These are phyloP conservation scores for Drosophila vallismaia DNA, from an alignment of 2,888 invertebrate genomes.

Conservation along the genomic window DNA sequence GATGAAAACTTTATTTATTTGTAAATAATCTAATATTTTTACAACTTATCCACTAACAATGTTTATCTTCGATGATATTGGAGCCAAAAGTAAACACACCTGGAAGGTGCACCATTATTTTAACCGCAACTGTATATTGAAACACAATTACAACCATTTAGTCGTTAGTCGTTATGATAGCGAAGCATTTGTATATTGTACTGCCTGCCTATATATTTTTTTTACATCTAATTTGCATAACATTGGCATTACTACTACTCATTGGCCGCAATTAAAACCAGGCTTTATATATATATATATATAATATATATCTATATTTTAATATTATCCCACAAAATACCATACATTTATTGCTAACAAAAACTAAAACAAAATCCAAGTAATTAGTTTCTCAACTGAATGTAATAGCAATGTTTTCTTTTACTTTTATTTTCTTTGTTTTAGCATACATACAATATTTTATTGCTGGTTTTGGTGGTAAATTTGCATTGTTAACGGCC, in stretches of 20 bases:
- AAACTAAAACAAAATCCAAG: constrained; percentile 47
- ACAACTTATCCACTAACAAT: constrained; percentile 9
- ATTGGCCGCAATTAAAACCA: constrained; percentile 61
- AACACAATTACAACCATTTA: constrained; percentile 46
- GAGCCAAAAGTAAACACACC: constrained; percentile 8
- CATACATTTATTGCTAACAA: constrained; percentile 46
- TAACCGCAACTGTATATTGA: constrained; percentile 35
- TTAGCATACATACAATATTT: constrained; percentile 81
- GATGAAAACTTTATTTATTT: not conserved
- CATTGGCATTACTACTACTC: constrained; percentile 65
- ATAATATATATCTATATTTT: constrained; percentile 37
- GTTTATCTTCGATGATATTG: constrained; percentile 11
- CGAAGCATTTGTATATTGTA: constrained; percentile 41
- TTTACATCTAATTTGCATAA: constrained; percentile 55
- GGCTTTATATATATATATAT: constrained; percentile 54
- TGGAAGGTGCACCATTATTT: constrained; percentile 25
- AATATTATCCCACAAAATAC: constrained; percentile 49
- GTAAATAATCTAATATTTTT: not conserved
- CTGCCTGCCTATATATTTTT: constrained; percentile 58
- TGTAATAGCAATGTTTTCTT: constrained; percentile 76
- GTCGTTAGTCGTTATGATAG: constrained; percentile 29
- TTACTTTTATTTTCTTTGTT: constrained; percentile 81
- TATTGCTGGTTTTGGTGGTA: constrained; percentile 83
- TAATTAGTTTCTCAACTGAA: constrained; percentile 61
- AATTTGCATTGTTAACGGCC: constrained; percentile 79